Evolutionary conservation across 2,113 vertebrate species (phyloP).

Genomic region (Isurus oxyrinchus): DNA sequence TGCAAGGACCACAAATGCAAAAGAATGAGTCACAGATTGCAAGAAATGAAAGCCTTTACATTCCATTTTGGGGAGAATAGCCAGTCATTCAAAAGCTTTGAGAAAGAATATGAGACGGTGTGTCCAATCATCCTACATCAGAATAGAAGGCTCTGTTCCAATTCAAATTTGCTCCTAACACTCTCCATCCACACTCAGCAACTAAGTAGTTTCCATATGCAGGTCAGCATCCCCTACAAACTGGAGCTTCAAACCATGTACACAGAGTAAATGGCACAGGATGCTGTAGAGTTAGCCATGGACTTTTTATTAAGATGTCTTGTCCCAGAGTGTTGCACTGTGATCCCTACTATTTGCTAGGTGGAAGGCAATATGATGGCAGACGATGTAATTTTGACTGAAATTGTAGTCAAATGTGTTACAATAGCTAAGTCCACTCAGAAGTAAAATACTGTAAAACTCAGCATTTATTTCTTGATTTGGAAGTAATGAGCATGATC

Average conservation of each 20-base stretch:
- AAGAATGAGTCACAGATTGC: not conserved
- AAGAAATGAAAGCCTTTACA: not conserved
- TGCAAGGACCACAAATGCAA: not conserved
- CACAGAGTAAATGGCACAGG: not conserved
- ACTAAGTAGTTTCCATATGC: not conserved
- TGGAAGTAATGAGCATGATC: not conserved
- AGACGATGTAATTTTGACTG: not conserved
- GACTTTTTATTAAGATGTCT: not conserved
- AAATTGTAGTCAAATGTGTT: not conserved
- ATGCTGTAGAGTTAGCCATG: not conserved
- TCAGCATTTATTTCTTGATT: not conserved
- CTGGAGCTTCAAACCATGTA: not conserved
- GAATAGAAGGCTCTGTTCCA: not conserved
- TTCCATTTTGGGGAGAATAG: not conserved
- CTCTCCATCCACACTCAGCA: not conserved
- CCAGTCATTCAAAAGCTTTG: not conserved
- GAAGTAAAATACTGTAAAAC: not conserved
- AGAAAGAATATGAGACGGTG: not conserved
- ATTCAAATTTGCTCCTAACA: not conserved
- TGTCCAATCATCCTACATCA: not conserved
- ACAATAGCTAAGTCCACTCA: not conserved
- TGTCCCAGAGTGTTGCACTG: not conserved
- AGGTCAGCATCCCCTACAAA: not conserved
- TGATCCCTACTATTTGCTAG: not conserved
- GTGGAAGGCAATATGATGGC: not conserved